Evolutionary conservation across 1,140 invertebrate species (phyloP), one percentile per base, ranked within the genome.

Genomic region (Acromyrmex heyeri): DNA sequence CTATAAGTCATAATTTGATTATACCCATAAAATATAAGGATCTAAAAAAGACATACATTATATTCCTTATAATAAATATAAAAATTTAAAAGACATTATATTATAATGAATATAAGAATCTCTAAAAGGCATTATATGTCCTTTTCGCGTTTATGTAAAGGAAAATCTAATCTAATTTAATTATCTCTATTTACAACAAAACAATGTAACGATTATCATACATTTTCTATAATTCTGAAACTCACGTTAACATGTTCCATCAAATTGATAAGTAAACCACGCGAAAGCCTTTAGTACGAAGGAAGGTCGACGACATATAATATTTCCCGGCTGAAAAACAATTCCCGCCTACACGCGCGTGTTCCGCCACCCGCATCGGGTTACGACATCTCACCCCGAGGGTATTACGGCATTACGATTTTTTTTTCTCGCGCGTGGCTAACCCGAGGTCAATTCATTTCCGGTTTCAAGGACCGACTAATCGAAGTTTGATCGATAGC

Each of bases 361-460:
- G 89, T 87, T 78, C 21, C 27, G 44, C 70, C 44, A 67, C 83
- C 57, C 70, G 88, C 88, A 88, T 92, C 89, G 7, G n/a, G 59
- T 92, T 91, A 91, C 91, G 53, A 62, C 50, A 59, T 81, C 83
- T 86, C 75, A 82, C 89, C 85, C 73, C 24, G 67, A 44, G 59
- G 59, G 77, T 69, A 91, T 92, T 92, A 93, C 87, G 78, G 81
- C 83, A 90, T 88, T 90, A 89, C 67, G 67, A 86, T 73, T 87
- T 90, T 92, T 90, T 91, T 89, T 89, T 76, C 81, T 77, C 61
- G 62, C 67, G 61, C 30, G 48, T 82, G 59, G 59, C 16, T 48
- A 57, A 81, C 65, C 59, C 79, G 65, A 89, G 62, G 78, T 78
- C 78, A 53, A 76, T 44, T 65, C 88, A 79, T 90, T 87, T 89